These are phyloP conservation scores for Acinonyx jubatus DNA, from an alignment of 2,113 vertebrate species.

Conservation along the genomic window DNA sequence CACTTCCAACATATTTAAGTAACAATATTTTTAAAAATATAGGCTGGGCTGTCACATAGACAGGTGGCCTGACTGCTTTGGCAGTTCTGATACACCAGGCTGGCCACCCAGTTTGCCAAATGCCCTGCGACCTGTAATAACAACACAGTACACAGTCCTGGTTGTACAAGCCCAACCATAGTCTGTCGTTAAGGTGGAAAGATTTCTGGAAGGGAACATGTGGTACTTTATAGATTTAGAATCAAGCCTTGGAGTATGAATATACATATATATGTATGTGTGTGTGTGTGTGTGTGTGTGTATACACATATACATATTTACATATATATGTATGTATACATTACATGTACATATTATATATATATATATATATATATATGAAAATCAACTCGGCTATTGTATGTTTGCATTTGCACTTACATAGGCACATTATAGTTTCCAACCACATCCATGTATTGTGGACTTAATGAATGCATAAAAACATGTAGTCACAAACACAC, in stretches of 20 bases:
- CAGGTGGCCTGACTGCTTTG: neutral
- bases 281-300: too few species aligned
- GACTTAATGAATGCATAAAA: neutral
- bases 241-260: neutral
- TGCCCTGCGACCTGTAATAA: neutral
- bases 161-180: too few species aligned
- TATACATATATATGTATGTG: too few species aligned
- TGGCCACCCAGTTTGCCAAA: neutral
- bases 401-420: neutral
- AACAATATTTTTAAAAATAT: slow-evolving; percentile 6
- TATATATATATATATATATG: neutral
- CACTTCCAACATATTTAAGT: slow-evolving; percentile 15
- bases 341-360: too few species aligned
- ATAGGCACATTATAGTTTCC: neutral
- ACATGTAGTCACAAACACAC: neutral
- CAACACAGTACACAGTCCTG: neutral
- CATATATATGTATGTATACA: neutral
- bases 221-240: neutral
- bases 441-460: neutral
- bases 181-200: neutral
- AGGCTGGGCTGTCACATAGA: neutral
- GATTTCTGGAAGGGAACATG: neutral
- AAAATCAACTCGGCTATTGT: neutral
- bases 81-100: neutral
- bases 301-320: too few species aligned